Evolutionary conservation across 2,797 vertebrate genomes (phyloP).

Genomic region (Neosilurus mollespiculum): DNA sequence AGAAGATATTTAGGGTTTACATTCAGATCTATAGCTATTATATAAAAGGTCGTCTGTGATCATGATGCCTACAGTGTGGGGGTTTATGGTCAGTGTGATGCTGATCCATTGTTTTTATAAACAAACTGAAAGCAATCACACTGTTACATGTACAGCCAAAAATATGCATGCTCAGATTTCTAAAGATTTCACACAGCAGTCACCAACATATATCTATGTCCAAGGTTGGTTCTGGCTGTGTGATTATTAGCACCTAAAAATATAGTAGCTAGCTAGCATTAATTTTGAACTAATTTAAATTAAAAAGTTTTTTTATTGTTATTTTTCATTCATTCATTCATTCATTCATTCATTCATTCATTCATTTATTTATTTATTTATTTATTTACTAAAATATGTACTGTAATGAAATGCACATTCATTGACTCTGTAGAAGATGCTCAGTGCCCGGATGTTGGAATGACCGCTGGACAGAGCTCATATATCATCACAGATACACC

Average conservation of each 20-base stretch:
- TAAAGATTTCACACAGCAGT: neutral
- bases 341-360: too few relatives aligned
- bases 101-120: neutral
- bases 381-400: too few relatives aligned
- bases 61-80: neutral
- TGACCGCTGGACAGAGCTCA: conserved; percentile 53
- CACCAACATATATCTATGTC: neutral
- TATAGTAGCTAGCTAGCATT: too few relatives aligned
- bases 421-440: conserved; percentile 7
- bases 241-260: neutral
- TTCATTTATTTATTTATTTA: too few relatives aligned
- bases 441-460: neutral
- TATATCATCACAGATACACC: conserved; percentile 54
- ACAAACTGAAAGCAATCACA: neutral
- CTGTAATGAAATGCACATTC: neutral
- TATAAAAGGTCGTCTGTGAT: too few relatives aligned
- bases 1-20: too few relatives aligned
- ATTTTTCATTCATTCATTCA: too few relatives aligned
- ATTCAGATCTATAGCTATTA: too few relatives aligned
- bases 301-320: too few relatives aligned
- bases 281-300: too few relatives aligned
- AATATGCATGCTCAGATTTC: neutral
- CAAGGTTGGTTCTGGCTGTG: neutral
- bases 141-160: neutral
- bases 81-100: neutral